Evolutionary conservation across 2,113 vertebrate genomes (phyloP).

Genomic region (Smithornis capensis): DNA sequence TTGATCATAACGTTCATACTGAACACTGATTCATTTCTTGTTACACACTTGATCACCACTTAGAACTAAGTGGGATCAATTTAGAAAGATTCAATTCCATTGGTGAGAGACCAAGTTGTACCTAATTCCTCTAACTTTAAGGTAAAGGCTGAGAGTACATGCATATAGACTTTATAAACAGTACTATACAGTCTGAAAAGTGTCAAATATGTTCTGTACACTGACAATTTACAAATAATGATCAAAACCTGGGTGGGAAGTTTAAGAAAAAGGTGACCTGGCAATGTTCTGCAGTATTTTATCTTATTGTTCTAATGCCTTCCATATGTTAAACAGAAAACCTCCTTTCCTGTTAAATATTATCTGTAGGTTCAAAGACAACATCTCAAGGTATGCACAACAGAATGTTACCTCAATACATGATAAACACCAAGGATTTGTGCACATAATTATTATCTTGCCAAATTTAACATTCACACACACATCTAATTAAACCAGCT

Average conservation of each 20-base stretch:
- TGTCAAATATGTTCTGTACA: not conserved
- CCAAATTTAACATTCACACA: not conserved
- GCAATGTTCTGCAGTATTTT: not conserved
- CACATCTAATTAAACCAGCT: slow-evolving; percentile 26
- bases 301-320: not conserved
- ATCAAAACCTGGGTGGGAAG: not conserved
- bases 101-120: accelerated
- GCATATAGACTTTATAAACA: not conserved
- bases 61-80: not conserved
- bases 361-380: not conserved
- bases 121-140: not conserved
- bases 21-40: not conserved
- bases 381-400: not conserved
- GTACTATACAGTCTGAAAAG: not conserved
- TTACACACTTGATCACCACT: not conserved
- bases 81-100: not conserved
- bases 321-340: not conserved
- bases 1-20: not conserved
- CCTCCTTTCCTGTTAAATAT: not conserved
- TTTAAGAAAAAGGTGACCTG: not conserved
- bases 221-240: not conserved
- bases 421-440: not conserved
- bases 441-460: not conserved
- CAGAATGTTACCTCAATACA: not conserved
- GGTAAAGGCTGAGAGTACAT: not conserved